A percentile compares a stretch with the other conserved stretches of the same genome.
Evolutionary conservation across 2,113 vertebrate genomes (phyloP).

Genomic region (Oxyruncus cristatus): DNA sequence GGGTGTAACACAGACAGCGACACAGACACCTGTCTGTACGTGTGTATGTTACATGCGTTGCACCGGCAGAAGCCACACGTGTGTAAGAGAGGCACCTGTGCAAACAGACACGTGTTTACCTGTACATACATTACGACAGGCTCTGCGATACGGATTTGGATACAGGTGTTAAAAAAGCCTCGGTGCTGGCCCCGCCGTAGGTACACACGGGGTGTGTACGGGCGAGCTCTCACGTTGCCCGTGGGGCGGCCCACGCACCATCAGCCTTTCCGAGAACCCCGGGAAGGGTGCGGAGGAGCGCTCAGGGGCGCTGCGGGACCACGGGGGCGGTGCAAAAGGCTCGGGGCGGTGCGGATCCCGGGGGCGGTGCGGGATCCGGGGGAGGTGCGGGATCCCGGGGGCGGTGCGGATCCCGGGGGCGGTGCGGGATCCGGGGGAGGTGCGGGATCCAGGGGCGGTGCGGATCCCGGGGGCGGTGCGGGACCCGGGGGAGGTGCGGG

Average conservation of each 20-base stretch:
- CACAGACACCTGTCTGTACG: fast-evolving
- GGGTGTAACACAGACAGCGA: too few relatives aligned
- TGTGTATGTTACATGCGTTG: fast-evolving
- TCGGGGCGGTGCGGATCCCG: neutral
- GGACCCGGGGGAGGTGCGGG: neutral
- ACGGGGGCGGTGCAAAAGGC: too few relatives aligned
- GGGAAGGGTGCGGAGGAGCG: neutral
- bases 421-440: neutral
- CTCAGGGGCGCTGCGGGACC: neutral
- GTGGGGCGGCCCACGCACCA: fast-evolving
- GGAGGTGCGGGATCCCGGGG: neutral
- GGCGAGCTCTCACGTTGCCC: neutral
- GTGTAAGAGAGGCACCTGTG: neutral
- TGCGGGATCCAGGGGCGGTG: neutral
- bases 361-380: neutral
- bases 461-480: fast-evolving
- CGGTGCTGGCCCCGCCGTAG: neutral
- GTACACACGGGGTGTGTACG: fast-evolving
- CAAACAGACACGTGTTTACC: fast-evolving
- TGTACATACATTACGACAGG: fast-evolving
- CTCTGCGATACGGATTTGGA: too few relatives aligned
- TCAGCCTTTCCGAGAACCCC: fast-evolving
- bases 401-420: neutral
- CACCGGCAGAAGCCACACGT: fast-evolving
- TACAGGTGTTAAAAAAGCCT: neutral